These are phyloP conservation scores for Patiria pectinifera DNA, from an alignment of 53 echinoderm and acorn worm species.

Conservation along the genomic window DNA sequence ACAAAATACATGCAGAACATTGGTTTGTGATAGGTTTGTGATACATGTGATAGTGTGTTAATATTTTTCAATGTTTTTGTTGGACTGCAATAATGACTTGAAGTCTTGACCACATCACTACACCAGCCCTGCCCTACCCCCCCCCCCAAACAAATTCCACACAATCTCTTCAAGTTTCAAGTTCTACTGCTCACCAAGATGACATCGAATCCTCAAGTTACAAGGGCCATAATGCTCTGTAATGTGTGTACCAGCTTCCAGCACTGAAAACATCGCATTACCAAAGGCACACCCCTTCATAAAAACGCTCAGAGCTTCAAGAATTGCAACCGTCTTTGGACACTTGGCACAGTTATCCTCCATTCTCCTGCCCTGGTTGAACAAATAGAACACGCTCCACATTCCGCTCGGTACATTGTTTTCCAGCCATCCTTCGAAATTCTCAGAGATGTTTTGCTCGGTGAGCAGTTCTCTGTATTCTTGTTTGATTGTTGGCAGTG, in stretches of 20 bases:
- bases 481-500: constrained; percentile 39
- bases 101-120: too few relatives aligned
- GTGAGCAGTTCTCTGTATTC: constrained; percentile 48
- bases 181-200: constrained; percentile 75
- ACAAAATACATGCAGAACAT: too few relatives aligned
- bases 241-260: constrained; percentile 90
- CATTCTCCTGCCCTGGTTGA: constrained; percentile 81
- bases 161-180: background rate
- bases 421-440: constrained; percentile 75
- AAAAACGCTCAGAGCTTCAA: constrained; percentile 63
- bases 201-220: constrained; percentile 86
- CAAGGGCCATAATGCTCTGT: constrained; percentile 91
- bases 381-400: constrained; percentile 88
- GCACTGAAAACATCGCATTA: constrained; percentile 89
- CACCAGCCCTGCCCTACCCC: too few relatives aligned
- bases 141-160: background rate
- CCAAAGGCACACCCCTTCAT: constrained; percentile 82
- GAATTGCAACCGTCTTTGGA: constrained; percentile 60
- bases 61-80: too few relatives aligned
- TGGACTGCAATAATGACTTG: too few relatives aligned
- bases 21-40: too few relatives aligned
- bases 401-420: constrained; percentile 79
- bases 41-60: too few relatives aligned
- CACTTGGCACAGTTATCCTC: constrained; percentile 76
- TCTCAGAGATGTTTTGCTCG: constrained; percentile 33